Evolutionary conservation across 2,113 vertebrate species (phyloP).

Genomic region (Osmerus mordax): DNA sequence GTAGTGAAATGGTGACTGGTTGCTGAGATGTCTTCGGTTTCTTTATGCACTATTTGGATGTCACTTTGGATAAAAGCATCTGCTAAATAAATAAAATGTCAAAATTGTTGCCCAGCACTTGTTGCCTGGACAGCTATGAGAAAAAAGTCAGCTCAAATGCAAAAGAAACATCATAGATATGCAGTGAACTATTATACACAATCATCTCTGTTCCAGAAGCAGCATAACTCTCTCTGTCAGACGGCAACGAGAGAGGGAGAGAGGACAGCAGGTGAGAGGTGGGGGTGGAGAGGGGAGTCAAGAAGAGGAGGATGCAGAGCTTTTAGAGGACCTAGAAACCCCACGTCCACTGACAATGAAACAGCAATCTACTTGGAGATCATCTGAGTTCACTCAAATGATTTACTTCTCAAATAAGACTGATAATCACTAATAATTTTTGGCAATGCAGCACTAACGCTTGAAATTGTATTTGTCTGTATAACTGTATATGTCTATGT

Average conservation of each 20-base stretch:
- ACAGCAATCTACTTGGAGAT: slow-evolving; percentile 72
- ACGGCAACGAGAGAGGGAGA: not conserved
- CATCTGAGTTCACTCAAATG: slow-evolving; percentile 49
- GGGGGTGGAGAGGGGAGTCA: slow-evolving; percentile 34
- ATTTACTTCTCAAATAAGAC: not conserved
- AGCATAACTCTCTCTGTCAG: slow-evolving; percentile 21
- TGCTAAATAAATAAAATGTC: no score
- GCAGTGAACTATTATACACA: slow-evolving; percentile 22
- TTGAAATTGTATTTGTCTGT: no score
- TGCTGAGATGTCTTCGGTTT: no score
- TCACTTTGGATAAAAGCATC: no score
- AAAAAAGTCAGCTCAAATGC: no score
- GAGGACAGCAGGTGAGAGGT: slow-evolving; percentile 25
- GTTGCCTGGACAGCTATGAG: no score
- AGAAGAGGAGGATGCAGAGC: slow-evolving; percentile 25
- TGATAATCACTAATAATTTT: not conserved
- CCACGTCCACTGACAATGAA: slow-evolving; percentile 52
- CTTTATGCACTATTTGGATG: no score
- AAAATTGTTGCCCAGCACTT: no score
- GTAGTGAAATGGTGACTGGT: no score
- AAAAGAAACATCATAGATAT: not conserved
- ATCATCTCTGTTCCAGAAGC: slow-evolving; percentile 52
- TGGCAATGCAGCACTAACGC: not conserved
- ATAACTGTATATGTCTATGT: no score
- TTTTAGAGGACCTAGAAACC: slow-evolving; percentile 35